Conservation (phyloP, 2,113 vertebrate genomes). For the Camelus bactrianus region DNA sequence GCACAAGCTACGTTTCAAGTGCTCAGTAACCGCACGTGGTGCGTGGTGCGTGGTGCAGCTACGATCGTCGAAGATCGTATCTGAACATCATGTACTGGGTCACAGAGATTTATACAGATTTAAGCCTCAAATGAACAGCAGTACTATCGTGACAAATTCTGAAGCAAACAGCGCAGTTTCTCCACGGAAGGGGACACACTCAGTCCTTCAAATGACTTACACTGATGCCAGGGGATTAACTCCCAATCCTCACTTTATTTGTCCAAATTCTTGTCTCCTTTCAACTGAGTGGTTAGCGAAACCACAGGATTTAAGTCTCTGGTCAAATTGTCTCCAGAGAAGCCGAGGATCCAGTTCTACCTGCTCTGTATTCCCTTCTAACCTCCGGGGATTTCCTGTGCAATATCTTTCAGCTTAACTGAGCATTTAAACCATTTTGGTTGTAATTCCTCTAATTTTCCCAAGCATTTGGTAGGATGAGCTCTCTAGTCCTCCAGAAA, state of each 20-base stretch:
- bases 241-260: neutral
- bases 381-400: neutral
- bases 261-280: neutral
- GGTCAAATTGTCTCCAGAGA: neutral
- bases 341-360: too few species aligned
- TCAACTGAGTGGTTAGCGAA: neutral
- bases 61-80: too few species aligned
- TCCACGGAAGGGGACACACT: neutral
- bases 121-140: neutral
- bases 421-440: too few species aligned
- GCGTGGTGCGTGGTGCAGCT: too few species aligned
- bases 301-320: neutral
- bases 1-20: too few species aligned
- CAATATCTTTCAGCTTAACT: neutral
- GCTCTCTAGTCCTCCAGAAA: neutral
- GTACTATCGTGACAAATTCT: neutral
- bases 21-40: neutral
- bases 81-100: neutral
- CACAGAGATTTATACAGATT: neutral
- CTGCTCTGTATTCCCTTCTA: neutral
- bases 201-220: neutral
- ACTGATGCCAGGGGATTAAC: neutral
- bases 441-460: neutral
- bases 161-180: neutral
- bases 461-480: neutral